Evolutionary conservation across 1,140 invertebrate species (phyloP).

Genomic region (Mylabris phalerata): DNA sequence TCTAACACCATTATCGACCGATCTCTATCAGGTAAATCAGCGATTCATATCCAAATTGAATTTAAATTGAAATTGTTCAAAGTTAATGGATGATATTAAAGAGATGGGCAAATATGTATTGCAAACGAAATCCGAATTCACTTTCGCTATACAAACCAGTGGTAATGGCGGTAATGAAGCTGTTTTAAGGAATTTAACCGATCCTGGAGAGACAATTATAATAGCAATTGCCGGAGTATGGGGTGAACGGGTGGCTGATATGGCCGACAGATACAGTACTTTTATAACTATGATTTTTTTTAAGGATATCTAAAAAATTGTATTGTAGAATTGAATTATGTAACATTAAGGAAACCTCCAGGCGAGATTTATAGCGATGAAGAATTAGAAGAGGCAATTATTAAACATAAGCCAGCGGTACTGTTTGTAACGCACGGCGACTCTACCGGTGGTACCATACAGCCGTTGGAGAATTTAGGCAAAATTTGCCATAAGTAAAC

Average conservation of each 20-base stretch:
- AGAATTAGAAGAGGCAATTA: slow-evolving; percentile 53
- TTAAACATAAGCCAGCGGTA: slow-evolving; percentile 53
- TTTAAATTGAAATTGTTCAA: background rate
- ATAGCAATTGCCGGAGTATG: slow-evolving; percentile 67
- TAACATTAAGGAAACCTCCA: slow-evolving; percentile 23
- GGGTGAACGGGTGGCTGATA: slow-evolving; percentile 66
- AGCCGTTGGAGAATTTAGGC: slow-evolving; percentile 66
- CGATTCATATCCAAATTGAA: background rate
- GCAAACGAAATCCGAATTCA: slow-evolving; percentile 69
- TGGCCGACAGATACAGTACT: slow-evolving; percentile 53
- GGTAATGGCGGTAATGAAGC: slow-evolving; percentile 78
- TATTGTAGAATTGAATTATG: background rate
- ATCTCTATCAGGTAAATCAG: background rate
- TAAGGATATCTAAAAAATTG: background rate
- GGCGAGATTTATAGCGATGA: slow-evolving; percentile 49
- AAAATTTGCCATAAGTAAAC: slow-evolving; percentile 57
- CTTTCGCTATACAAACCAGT: slow-evolving; percentile 66
- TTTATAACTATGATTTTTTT: too few species aligned
- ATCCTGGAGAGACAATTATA: slow-evolving; percentile 61
- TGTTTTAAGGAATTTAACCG: slow-evolving; percentile 66
- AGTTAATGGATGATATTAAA: slow-evolving; percentile 79
- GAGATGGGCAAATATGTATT: slow-evolving; percentile 70
- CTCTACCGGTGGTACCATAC: slow-evolving; percentile 71
- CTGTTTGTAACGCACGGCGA: slow-evolving; percentile 78
- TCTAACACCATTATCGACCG: background rate